These are phyloP conservation scores for Leptarthrus brevirostris DNA, from an alignment of 2,888 invertebrate species.

Conservation along the genomic window DNA sequence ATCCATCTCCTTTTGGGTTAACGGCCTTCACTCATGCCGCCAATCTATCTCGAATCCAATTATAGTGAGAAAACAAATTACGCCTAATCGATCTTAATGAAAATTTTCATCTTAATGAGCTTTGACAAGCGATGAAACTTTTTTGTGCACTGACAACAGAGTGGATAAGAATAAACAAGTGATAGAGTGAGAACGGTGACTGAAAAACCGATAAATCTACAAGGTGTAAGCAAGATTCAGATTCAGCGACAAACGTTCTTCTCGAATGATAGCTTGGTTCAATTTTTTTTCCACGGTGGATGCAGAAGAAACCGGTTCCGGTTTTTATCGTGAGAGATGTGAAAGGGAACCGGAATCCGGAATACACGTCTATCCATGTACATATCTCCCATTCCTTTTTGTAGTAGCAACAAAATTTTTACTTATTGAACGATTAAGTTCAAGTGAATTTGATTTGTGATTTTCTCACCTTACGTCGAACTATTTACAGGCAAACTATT, in stretches of 20 bases:
- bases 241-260: conserved; percentile 7
- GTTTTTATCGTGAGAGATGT: conserved; percentile 1
- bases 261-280: conserved; percentile 5
- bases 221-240: conserved; percentile 21
- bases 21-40: no score
- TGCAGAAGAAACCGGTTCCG: conserved; percentile 31
- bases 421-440: no score
- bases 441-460: no score
- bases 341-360: conserved; percentile 33
- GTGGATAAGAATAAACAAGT: background rate
- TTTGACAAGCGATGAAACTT: conserved; percentile 33
- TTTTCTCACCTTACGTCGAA: no score
- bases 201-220: background rate
- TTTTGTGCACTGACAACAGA: background rate
- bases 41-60: background rate
- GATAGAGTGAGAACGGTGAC: background rate
- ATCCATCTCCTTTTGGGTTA: no score
- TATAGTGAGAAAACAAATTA: conserved; percentile 20
- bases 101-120: conserved; percentile 37
- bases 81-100: conserved; percentile 38
- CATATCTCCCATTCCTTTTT: no score
- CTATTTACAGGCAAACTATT: no score
- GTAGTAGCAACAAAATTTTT: no score
- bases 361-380: no score
- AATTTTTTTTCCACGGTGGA: background rate